A percentile compares a stretch with the other conserved stretches of the same genome.
These are phyloP conservation scores for Limnephilus auricula DNA, from an alignment of 2,888 invertebrate species.

Conservation along the genomic window DNA sequence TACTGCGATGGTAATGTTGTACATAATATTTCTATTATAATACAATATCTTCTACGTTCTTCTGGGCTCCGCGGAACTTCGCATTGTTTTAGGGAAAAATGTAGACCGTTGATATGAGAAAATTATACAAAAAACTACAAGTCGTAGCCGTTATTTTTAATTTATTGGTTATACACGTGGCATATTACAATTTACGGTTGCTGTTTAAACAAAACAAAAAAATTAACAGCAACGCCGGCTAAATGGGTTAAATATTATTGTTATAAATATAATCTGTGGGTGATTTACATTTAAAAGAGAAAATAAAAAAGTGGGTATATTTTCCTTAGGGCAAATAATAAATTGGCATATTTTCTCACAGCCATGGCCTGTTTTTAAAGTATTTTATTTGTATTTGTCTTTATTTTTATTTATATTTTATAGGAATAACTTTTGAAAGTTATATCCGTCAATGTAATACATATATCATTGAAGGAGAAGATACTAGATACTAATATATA, in stretches of 20 bases:
- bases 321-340: neutral
- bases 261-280: neutral
- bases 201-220: neutral
- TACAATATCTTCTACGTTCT: neutral
- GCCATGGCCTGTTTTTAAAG: neutral
- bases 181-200: neutral
- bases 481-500: too few relatives aligned
- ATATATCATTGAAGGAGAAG: too few relatives aligned
- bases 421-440: too few relatives aligned
- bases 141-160: neutral
- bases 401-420: too few relatives aligned
- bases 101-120: neutral
- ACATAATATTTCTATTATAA: neutral
- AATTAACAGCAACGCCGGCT: too few relatives aligned
- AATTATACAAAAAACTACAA: neutral
- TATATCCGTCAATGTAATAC: too few relatives aligned
- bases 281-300: neutral
- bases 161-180: neutral
- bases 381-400: neutral
- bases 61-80: neutral
- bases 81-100: conserved; percentile 4
- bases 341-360: neutral
- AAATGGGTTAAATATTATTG: neutral
- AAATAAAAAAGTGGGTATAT: neutral
- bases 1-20: neutral